Evolutionary conservation across 2,888 invertebrate genomes (phyloP).

Genomic region (Pherbina coryleti): DNA sequence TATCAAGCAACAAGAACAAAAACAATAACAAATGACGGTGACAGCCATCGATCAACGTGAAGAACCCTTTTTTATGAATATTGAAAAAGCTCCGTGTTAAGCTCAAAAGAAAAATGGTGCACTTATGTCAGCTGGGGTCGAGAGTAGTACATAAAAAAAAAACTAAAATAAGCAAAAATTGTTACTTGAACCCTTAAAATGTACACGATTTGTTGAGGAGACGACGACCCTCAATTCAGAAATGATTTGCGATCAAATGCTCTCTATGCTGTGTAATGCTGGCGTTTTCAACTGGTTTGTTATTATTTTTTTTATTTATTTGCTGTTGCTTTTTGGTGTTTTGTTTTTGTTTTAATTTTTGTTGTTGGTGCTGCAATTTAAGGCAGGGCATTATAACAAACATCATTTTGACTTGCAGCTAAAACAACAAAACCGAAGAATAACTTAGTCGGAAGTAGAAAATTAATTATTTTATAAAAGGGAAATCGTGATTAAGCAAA

Average conservation of each 20-base stretch:
- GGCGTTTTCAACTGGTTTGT: not conserved
- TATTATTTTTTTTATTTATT: not conserved
- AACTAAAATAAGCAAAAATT: too few relatives aligned
- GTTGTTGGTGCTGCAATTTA: not conserved
- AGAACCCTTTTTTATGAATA: too few relatives aligned
- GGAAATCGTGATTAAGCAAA: slow-evolving; percentile 14
- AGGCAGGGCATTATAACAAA: not conserved
- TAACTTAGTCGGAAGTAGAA: slow-evolving; percentile 11
- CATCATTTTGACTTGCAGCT: not conserved
- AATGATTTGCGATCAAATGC: not conserved
- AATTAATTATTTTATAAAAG: slow-evolving; percentile 16
- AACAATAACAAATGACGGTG: too few relatives aligned
- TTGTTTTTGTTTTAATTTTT: not conserved
- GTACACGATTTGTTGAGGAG: too few relatives aligned
- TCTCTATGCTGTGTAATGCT: not conserved
- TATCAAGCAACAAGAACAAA: too few relatives aligned
- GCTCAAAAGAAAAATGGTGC: too few relatives aligned
- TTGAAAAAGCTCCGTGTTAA: too few relatives aligned
- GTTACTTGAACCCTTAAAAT: too few relatives aligned
- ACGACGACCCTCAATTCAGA: not conserved
- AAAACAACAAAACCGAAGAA: not conserved
- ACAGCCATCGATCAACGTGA: too few relatives aligned
- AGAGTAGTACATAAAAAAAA: too few relatives aligned
- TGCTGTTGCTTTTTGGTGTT: not conserved
- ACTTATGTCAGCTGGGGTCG: too few relatives aligned